Conservation (phyloP, 2,888 invertebrate genomes). For the Drosophila lutescens region DNA sequence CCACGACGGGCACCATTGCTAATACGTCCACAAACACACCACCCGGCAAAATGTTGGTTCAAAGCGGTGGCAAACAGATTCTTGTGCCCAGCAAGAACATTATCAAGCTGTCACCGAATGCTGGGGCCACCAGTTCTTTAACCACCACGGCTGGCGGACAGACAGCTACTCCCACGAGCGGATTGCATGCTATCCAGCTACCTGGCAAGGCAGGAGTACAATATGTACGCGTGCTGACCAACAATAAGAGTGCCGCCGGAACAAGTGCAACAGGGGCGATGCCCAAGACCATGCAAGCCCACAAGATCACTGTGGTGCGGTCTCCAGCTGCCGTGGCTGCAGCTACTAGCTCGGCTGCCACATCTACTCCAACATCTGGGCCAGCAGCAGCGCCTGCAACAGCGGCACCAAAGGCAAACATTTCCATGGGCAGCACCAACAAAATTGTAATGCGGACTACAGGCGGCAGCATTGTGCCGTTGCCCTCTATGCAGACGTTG, state of each 20-base stretch:
- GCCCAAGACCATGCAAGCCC: constrained; percentile 51
- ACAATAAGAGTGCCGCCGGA: constrained; percentile 21
- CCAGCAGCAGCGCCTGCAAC: constrained; percentile 14
- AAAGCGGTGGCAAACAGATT: constrained; percentile 80
- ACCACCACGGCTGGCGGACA: constrained; percentile 16
- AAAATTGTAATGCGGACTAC: constrained; percentile 76
- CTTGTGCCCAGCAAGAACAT: constrained; percentile 81
- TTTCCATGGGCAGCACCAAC: constrained; percentile 49
- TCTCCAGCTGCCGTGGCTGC: constrained; percentile 30
- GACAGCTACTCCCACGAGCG: constrained; percentile 18
- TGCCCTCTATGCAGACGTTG: constrained; percentile 68
- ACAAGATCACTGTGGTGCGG: constrained; percentile 75
- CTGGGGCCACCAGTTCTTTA: constrained; percentile 26
- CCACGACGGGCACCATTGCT: not conserved
- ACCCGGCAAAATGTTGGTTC: constrained; percentile 74
- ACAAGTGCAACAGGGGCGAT: constrained; percentile 20
- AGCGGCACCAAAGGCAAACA: constrained; percentile 14
- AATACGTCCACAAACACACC: constrained; percentile 14
- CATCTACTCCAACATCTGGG: constrained; percentile 5
- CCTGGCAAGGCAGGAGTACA: constrained; percentile 85
- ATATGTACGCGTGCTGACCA: constrained; percentile 88
- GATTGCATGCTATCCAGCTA: constrained; percentile 80
- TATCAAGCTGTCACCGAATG: constrained; percentile 81
- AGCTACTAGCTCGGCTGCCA: not conserved
- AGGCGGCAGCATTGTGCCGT: constrained; percentile 71